Conservation (phyloP, 35 echinoderm and acorn worm genomes). For the Ptychodera flava region DNA sequence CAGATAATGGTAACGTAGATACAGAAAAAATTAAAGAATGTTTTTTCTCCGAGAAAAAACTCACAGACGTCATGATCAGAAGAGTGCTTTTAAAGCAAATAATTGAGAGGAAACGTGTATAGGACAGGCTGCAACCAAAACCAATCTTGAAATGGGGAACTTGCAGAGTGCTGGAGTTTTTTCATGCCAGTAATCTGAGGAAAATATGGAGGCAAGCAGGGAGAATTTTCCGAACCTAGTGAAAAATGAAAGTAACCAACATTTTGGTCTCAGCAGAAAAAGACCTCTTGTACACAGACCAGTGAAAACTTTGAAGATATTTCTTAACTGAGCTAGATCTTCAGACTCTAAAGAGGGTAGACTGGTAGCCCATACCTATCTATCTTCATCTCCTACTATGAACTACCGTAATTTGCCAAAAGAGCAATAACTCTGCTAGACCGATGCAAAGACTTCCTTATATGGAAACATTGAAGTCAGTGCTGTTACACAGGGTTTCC, state of each 20-base stretch:
- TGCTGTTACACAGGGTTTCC: too few relatives aligned
- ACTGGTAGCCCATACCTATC: not conserved
- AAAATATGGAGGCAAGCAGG: not conserved
- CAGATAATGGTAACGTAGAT: not conserved
- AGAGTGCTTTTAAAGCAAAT: not conserved
- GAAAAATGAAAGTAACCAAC: not conserved
- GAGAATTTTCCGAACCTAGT: not conserved
- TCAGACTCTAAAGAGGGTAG: not conserved
- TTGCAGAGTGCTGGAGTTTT: not conserved
- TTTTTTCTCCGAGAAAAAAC: not conserved
- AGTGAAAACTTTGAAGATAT: too few relatives aligned
- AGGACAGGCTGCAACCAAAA: not conserved
- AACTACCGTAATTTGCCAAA: not conserved
- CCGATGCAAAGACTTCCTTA: too few relatives aligned
- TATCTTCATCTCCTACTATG: not conserved
- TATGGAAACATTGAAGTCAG: too few relatives aligned
- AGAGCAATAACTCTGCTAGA: not conserved
- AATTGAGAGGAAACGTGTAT: not conserved
- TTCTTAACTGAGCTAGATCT: not conserved
- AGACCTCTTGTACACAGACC: not conserved
- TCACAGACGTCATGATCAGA: not conserved
- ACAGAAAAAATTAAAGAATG: not conserved
- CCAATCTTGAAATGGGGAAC: not conserved
- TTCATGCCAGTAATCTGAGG: not conserved
- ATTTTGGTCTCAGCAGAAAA: not conserved